Base-by-base conservation (phyloP, 2,113 vertebrate genomes). In the Pao palembangensis region DNA sequence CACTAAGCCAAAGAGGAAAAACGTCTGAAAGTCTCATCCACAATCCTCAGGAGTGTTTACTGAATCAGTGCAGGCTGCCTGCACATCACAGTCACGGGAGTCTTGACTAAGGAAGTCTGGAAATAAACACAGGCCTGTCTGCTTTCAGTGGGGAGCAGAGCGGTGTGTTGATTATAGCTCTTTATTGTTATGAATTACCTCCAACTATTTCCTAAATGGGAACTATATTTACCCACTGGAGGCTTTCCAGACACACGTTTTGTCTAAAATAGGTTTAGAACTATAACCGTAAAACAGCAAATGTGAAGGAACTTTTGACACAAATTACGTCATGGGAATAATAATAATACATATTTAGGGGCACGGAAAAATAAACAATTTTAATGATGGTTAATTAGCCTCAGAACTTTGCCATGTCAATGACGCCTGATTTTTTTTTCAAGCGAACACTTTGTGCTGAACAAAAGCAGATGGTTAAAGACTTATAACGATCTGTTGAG, bases 171-270 rank as follows among this genome's bases (percentile, higher is more conserved):
- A 83, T 88, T 84, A 81, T 69, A 77, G 52, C 77, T 72, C 76
- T 76, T 78, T 83, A 84, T 88, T 88, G 84, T 87, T 87, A 82
- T 85, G 84, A 80, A 85, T 84, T 69, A 74, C 73, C 67, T 71
- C 61, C 78, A 84, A 88, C 57, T 80, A 79, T 85, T 88, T 90
- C 88, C 87, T 88, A 75, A 73, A 82, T 73, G 71, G 83, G 75
- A 61, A 60, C 76, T 70, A 58, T 79, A 79, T 88, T 85, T 81
- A 78, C 46, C 46, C 53, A 8, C 21, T 4, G 55, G 46, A 59
- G 64, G 17, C 42, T 60, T 71, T 63, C 58, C 78, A 75, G 62
- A 11, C n/a, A 48, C 61, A 34, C 38, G 51, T 52, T 43, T 54
- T 48, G 23, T 8, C 38, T 49, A 53, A 31, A 68, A 52, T 67